phyloP scores from a whole-genome alignment of 1,140 invertebrate species.

The Melanaphis sacchari region DNA sequence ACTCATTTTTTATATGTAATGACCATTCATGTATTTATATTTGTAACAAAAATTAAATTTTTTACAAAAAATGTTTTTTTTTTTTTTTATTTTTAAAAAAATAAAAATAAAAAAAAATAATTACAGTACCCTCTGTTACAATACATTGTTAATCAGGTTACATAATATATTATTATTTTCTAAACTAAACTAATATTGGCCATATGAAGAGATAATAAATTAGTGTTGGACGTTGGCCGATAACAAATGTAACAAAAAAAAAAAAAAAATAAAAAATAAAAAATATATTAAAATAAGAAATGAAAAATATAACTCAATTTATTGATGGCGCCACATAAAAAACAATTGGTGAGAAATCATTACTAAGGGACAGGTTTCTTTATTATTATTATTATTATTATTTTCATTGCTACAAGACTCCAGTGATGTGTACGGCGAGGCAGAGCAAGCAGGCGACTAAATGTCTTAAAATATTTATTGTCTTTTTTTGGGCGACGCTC shows the following conservation, averaged over 20 bases:
- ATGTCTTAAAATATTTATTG: slow-evolving; percentile 50
- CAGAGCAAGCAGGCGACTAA: not conserved
- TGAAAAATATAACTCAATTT: not conserved
- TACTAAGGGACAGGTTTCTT: not conserved
- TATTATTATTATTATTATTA: not conserved
- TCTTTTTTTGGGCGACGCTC: not conserved
- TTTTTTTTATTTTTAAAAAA: too few relatives aligned
- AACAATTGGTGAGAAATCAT: not conserved
- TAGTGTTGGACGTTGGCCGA: not conserved
- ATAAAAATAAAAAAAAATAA: too few relatives aligned
- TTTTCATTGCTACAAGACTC: not conserved
- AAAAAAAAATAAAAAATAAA: not conserved
- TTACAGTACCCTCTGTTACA: not conserved
- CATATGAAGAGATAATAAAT: not conserved
- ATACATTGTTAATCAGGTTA: not conserved
- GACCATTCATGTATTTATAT: not conserved
- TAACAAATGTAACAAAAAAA: not conserved
- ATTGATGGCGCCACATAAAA: slow-evolving; percentile 24
- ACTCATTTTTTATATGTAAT: not conserved
- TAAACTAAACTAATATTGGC: not conserved
- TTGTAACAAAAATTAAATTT: not conserved
- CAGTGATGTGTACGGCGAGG: not conserved
- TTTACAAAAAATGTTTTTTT: not conserved
- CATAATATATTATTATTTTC: not conserved
- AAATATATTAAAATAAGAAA: not conserved